Percentiles rank a stretch among this genome's conserved stretches.
phyloP scores from a whole-genome alignment of 2,797 vertebrate genomes.

The Chrysocyon brachyurus region DNA sequence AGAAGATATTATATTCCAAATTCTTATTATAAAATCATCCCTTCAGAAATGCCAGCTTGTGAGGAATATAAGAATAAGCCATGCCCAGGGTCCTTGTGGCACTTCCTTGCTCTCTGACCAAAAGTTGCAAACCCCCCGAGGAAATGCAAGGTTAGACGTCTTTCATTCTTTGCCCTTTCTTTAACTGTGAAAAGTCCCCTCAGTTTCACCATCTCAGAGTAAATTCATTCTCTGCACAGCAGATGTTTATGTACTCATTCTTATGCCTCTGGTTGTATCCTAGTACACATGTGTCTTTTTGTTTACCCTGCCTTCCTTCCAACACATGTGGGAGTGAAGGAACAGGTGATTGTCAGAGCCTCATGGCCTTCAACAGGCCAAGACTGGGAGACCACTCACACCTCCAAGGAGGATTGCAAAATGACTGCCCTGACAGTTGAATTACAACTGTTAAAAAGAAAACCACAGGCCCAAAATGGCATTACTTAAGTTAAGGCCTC shows the following conservation, averaged over 20 bases:
- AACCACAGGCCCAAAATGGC: neutral
- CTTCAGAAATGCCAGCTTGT: neutral
- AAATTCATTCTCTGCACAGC: neutral
- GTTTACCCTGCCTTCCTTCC: neutral
- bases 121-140: neutral
- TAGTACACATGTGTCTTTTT: neutral
- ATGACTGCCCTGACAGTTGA: neutral
- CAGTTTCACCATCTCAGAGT: neutral
- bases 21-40: slow-evolving; percentile 9
- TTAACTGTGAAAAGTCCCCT: neutral
- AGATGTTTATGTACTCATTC: neutral
- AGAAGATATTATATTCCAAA: neutral
- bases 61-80: neutral
- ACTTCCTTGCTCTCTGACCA: neutral
- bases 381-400: neutral
- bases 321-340: neutral
- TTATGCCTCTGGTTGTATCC: neutral
- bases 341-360: neutral
- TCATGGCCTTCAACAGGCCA: neutral
- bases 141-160: neutral
- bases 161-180: neutral
- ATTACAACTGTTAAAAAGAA: neutral
- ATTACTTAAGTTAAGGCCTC: neutral
- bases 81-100: neutral
- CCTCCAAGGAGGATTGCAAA: neutral